Percentiles rank a stretch among this genome's conserved stretches.
phyloP scores from a whole-genome alignment of 2,797 vertebrate species.

The Paratrypauchen microcephalus region DNA sequence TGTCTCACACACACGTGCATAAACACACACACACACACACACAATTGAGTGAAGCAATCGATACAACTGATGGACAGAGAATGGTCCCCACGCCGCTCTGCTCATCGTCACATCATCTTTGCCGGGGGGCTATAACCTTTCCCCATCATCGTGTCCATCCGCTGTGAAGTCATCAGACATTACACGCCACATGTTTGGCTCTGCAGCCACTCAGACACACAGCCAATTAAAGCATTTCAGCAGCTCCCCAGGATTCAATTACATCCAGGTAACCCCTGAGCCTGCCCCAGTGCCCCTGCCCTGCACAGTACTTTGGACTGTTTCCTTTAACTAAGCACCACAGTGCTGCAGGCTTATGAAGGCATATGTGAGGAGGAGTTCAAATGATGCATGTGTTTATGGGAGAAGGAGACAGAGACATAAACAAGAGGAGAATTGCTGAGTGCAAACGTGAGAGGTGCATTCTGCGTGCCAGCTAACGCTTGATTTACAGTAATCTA shows the following conservation, averaged over 20 bases:
- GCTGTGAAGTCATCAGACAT: conserved; percentile 15
- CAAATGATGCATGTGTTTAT: conserved; percentile 12
- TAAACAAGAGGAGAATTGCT: conserved; percentile 32
- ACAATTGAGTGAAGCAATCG: conserved; percentile 37
- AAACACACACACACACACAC: conserved; percentile 8
- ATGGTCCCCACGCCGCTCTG: conserved; percentile 22
- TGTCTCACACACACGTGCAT: conserved; percentile 4
- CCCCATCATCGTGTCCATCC: conserved; percentile 36
- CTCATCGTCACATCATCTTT: conserved; percentile 60
- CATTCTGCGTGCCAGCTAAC: conserved; percentile 3
- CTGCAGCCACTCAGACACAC: conserved; percentile 34
- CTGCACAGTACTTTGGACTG: conserved; percentile 13
- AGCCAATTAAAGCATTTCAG: conserved; percentile 44
- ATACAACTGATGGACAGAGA: conserved; percentile 53
- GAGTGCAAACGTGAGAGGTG: conserved; percentile 22
- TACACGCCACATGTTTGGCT: conserved; percentile 38
- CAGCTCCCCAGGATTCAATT: conserved; percentile 55
- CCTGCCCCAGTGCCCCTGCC: conserved; percentile 19
- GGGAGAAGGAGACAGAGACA: conserved; percentile 17
- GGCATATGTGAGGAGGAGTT: conserved; percentile 28
- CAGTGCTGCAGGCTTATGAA: conserved; percentile 22
- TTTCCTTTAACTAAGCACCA: conserved; percentile 27
- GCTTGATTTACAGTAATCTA: conserved; percentile 42
- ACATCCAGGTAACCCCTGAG: conserved; percentile 52
- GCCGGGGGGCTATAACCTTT: conserved; percentile 46